phyloP scores from a whole-genome alignment of 64 coral and sea anemone genomes.

The Pocillopora damicornis region DNA sequence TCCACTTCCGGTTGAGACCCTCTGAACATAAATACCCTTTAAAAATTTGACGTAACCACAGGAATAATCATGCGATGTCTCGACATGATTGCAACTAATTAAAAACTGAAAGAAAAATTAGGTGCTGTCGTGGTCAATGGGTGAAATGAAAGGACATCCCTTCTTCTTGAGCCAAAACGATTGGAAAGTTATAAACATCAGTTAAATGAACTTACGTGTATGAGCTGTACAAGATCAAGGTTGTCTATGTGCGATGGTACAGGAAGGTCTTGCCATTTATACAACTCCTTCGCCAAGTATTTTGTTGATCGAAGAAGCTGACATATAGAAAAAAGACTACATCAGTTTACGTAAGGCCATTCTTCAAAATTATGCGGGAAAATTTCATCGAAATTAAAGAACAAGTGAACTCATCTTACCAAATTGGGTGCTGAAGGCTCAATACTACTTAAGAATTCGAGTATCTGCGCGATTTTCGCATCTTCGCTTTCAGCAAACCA shows the following conservation, averaged over 20 bases:
- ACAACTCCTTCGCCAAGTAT: conserved; percentile 68
- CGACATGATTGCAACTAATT: not conserved
- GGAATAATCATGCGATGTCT: conserved; percentile 3
- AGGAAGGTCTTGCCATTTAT: conserved; percentile 56
- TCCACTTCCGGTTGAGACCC: conserved; percentile 26
- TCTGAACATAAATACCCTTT: not conserved
- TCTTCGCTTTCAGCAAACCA: conserved; percentile 98
- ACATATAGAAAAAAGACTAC: conserved; percentile 18
- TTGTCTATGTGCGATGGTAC: conserved; percentile 49
- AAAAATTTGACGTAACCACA: not conserved
- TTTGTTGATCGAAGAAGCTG: conserved; percentile 85
- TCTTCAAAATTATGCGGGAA: not conserved
- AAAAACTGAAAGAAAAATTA: too few species aligned
- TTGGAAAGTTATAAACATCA: not conserved
- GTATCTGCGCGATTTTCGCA: conserved; percentile 69
- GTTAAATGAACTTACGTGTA: conserved; percentile 25
- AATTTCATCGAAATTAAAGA: not conserved
- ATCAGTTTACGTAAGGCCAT: not conserved
- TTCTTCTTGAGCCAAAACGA: not conserved
- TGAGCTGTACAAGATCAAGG: conserved; percentile 49
- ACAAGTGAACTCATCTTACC: conserved; percentile 35
- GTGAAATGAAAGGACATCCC: too few species aligned
- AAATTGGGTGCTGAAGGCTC: conserved; percentile 64
- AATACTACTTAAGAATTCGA: conserved; percentile 74
- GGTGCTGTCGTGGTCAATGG: too few species aligned